Conservation (phyloP, 2,113 vertebrate species). For the Heliornis fulica region DNA sequence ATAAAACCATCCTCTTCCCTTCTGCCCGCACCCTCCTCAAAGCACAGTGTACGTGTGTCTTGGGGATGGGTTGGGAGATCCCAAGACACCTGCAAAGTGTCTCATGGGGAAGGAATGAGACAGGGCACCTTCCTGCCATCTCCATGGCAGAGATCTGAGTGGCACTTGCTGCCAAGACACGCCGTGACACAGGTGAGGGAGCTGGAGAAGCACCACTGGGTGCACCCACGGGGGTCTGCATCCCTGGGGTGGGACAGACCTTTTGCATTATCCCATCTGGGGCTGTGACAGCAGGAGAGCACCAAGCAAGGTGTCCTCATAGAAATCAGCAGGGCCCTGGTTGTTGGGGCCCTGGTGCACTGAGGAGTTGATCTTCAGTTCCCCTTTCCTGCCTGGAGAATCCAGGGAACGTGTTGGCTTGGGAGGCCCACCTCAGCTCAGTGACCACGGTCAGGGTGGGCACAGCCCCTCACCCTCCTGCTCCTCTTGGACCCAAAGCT, state of each 20-base stretch:
- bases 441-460: neutral
- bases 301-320: neutral
- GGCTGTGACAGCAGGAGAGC: neutral
- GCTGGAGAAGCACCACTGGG: neutral
- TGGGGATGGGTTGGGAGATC: neutral
- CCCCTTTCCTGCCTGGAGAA: neutral
- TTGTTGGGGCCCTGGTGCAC: neutral
- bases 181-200: rapidly evolving
- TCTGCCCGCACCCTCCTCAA: neutral
- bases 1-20: neutral
- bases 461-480: neutral
- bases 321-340: neutral
- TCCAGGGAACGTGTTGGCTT: rapidly evolving
- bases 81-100: neutral
- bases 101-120: neutral
- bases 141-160: neutral
- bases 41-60: neutral
- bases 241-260: neutral
- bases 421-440: neutral
- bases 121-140: neutral
- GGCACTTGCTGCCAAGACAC: neutral
- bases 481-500: neutral
- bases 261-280: neutral
- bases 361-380: neutral
- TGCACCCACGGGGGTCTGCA: neutral